Base-by-base conservation (phyloP, 2,797 vertebrate species). In the Echiichthys vipera region DNA sequence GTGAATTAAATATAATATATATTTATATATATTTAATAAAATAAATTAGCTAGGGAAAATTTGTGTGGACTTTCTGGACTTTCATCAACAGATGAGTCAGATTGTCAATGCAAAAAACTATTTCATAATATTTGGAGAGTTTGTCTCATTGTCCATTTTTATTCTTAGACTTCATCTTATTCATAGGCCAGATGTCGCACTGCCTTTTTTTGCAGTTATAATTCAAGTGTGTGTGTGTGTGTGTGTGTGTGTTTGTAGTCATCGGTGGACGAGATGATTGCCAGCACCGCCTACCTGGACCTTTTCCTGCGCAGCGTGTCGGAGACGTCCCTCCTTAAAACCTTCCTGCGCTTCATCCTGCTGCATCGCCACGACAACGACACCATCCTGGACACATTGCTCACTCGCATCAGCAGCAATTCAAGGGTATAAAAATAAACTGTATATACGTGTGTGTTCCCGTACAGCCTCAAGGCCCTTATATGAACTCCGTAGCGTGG, bases 211-310 rank as follows among this genome's bases (percentile, higher is more conserved):
- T 22, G 22, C 32, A 45, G 4, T 25, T 55, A 53, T 64, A 0
- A 53, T 47, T 10, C 8, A 34, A 5, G 3, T 34, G 49, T 39
- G 36, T 39, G 29, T 14, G 14, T 67, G 7, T 42, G 5, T 65
- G 39, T 55, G 15, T 54, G 34, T 67, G 55, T 81, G 56, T 64
- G 10, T 50, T 25, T 70, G 29, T 73, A 98, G 98, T 97, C 96
- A 7, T 97, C 96, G 0, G 95, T 97, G 70, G 98, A 99, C 76
- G 98, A 99, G 92, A 97, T 98, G 96, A 97, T 99, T 0, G 97
- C 97, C 87, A 99, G 97, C 94, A 99, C 97, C 0, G 97, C 98
- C 22, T 99, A 99, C 93, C 93, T 99, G 89, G 98, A 99, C 77
- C 95, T 99, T 71, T 99, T 99, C 90, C 93, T 99, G 86, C 96